A percentile compares a stretch with the other conserved stretches of the same genome.
phyloP scores from a whole-genome alignment of 2,888 invertebrate genomes.

The Drosophila bunnanda region DNA sequence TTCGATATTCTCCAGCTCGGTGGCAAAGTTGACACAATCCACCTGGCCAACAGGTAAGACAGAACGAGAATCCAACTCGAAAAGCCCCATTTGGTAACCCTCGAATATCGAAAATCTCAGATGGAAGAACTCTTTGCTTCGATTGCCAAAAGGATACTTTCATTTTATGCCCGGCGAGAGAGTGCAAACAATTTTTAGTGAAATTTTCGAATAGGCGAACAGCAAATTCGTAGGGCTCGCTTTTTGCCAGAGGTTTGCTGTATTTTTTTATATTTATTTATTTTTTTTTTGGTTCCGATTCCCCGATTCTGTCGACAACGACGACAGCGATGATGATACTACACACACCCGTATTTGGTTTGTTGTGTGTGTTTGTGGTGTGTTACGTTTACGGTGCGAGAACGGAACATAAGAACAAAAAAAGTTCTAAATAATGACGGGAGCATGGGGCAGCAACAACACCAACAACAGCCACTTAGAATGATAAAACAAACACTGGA shows the following conservation, averaged over 20 bases:
- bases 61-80: slow-evolving; percentile 19
- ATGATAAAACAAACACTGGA: slow-evolving; percentile 51
- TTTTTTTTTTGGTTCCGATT: slow-evolving; percentile 54
- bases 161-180: slow-evolving; percentile 83
- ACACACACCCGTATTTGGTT: slow-evolving; percentile 26
- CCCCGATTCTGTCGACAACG: slow-evolving; percentile 50
- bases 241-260: slow-evolving; percentile 40
- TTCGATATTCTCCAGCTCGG: slow-evolving; percentile 13
- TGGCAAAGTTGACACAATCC: slow-evolving; percentile 39
- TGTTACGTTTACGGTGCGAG: slow-evolving; percentile 52
- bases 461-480: slow-evolving; percentile 35
- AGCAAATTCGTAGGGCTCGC: slow-evolving; percentile 81
- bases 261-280: not conserved
- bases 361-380: slow-evolving; percentile 36
- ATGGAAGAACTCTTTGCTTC: slow-evolving; percentile 8
- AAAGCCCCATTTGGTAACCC: not conserved
- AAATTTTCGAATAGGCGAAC: slow-evolving; percentile 85
- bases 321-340: slow-evolving; percentile 64
- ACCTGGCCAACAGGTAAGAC: slow-evolving; percentile 40
- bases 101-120: slow-evolving; percentile 1
- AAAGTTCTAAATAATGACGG: slow-evolving; percentile 77
- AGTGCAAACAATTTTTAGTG: slow-evolving; percentile 85
- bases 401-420: slow-evolving; percentile 49
- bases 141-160: slow-evolving; percentile 77
- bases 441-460: slow-evolving; percentile 52